A percentile compares a stretch with the other conserved stretches of the same genome.
phyloP scores from a whole-genome alignment of 2,888 invertebrate species.

The Nesidiocoris tenuis region DNA sequence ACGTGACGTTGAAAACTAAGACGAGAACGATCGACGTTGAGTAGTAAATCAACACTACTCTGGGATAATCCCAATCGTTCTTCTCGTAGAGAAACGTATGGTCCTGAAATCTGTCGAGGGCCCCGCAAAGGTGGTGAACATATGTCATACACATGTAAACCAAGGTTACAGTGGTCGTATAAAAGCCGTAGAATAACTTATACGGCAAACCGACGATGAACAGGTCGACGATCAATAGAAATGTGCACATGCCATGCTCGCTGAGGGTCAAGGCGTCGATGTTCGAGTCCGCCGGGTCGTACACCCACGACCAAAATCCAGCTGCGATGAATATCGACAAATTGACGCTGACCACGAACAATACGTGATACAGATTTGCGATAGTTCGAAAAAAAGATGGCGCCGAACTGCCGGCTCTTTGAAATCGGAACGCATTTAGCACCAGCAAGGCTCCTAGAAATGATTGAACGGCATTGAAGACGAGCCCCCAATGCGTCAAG shows the following conservation, averaged over 20 bases:
- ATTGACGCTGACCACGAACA: slow-evolving; percentile 2
- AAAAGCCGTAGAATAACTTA: slow-evolving; percentile 8
- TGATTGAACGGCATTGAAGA: slow-evolving; percentile 9
- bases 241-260: slow-evolving; percentile 10
- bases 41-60: slow-evolving; percentile 3
- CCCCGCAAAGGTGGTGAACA: slow-evolving; percentile 14
- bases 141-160: slow-evolving; percentile 4
- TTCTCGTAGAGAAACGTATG: slow-evolving; percentile 14
- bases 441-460: slow-evolving; percentile 7
- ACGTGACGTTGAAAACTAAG: slow-evolving; percentile 1
- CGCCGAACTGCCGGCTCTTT: neutral
- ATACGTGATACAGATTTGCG: neutral
- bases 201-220: slow-evolving; percentile 8
- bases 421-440: neutral
- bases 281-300: neutral
- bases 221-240: neutral
- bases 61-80: slow-evolving; percentile 12
- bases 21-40: neutral
- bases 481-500: slow-evolving; percentile 30
- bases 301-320: slow-evolving; percentile 15
- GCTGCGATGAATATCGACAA: slow-evolving; percentile 5
- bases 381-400: neutral
- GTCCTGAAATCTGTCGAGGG: slow-evolving; percentile 20
- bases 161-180: neutral
- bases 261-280: slow-evolving; percentile 16